Conservation (phyloP, 2,113 vertebrate genomes). For the Lamprotornis superbus region DNA sequence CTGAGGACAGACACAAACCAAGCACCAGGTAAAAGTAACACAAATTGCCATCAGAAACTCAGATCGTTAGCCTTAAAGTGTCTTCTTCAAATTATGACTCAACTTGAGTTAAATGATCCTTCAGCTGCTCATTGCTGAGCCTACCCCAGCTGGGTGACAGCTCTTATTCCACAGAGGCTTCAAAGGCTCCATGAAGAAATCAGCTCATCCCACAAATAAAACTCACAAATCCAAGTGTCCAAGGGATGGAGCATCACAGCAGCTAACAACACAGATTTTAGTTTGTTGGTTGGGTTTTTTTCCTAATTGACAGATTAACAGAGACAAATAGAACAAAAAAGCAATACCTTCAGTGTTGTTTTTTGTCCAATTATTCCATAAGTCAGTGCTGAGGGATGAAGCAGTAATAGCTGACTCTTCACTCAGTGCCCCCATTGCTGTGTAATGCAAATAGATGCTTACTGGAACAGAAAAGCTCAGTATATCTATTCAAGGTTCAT, state of each 20-base stretch:
- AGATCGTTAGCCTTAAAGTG: not conserved
- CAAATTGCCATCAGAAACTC: not conserved
- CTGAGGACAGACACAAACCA: not conserved
- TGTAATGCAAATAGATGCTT: constrained; percentile 41
- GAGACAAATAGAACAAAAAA: constrained; percentile 11
- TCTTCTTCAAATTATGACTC: not conserved
- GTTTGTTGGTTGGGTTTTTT: not conserved
- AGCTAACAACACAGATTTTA: not conserved
- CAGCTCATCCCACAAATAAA: not conserved
- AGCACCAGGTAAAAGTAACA: not conserved
- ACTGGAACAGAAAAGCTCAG: constrained; percentile 49
- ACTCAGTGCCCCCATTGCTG: constrained; percentile 66
- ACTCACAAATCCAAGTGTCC: not conserved
- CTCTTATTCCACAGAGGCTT: not conserved
- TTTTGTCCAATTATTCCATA: constrained; percentile 64
- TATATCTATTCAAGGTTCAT: not conserved
- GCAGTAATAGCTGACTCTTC: constrained; percentile 33
- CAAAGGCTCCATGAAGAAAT: not conserved
- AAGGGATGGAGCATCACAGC: not conserved
- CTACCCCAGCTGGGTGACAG: not conserved
- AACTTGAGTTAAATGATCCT: not conserved
- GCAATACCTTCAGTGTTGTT: constrained; percentile 69
- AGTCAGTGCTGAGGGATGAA: constrained; percentile 22
- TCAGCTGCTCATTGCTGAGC: not conserved
- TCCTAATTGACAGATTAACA: not conserved